phyloP scores from a whole-genome alignment of 2,797 vertebrate species.

The Periophthalmus magnuspinnatus region DNA sequence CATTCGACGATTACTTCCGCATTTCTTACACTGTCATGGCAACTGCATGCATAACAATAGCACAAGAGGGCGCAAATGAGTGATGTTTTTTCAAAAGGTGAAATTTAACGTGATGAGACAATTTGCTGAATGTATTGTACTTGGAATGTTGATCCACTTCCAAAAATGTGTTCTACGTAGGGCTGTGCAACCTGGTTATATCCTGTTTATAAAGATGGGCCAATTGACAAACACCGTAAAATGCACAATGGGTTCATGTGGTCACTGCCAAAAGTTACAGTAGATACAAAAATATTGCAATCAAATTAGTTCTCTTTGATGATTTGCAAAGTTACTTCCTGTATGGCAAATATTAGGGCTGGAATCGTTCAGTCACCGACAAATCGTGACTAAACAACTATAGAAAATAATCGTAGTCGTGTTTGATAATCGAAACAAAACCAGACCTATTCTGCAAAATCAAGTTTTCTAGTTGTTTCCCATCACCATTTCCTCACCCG shows the following conservation, averaged over 20 bases:
- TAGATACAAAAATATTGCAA: too few species aligned
- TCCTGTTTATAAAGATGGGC: constrained; percentile 20
- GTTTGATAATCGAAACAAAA: too few species aligned
- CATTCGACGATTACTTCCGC: constrained; percentile 17
- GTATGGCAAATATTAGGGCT: too few species aligned
- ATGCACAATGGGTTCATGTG: too few species aligned
- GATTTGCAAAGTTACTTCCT: not conserved
- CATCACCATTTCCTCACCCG: too few species aligned
- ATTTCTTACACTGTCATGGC: constrained; percentile 13
- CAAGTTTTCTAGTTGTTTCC: too few species aligned
- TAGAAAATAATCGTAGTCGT: too few species aligned
- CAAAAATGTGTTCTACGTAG: constrained; percentile 35
- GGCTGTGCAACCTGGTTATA: constrained; percentile 52
- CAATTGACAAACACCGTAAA: too few species aligned
- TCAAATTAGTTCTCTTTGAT: not conserved
- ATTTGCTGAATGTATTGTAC: constrained; percentile 68
- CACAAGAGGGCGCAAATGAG: constrained; percentile 17
- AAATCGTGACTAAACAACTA: too few species aligned
- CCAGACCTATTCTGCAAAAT: too few species aligned
- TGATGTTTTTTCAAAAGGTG: not conserved
- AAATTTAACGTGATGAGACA: constrained; percentile 38
- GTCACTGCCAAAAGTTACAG: too few species aligned
- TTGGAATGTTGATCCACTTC: constrained; percentile 55
- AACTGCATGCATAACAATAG: constrained; percentile 42
- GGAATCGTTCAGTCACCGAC: too few species aligned